These are phyloP conservation scores for Prosopocoilus inquinatus DNA, from an alignment of 2,888 invertebrate genomes.

Conservation along the genomic window DNA sequence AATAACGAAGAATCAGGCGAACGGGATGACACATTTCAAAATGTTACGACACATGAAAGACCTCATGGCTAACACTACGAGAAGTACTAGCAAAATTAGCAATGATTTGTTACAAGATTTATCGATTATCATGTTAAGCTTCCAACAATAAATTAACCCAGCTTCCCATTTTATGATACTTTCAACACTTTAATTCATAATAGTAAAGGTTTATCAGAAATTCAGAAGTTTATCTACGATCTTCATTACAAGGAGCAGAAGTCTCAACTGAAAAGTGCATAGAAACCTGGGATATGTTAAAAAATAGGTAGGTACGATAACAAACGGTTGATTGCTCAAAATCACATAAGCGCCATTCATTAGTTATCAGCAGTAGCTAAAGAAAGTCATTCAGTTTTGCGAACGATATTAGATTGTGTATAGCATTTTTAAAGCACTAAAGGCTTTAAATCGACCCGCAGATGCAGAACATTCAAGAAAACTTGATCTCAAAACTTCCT, in stretches of 20 bases:
- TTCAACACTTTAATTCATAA: no score
- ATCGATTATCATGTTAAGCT: neutral
- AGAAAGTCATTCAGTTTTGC: neutral
- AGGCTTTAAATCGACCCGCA: neutral
- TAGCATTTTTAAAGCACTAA: neutral
- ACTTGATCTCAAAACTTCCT: neutral
- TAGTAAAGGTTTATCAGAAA: no score
- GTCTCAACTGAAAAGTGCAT: constrained; percentile 16
- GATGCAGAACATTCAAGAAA: neutral
- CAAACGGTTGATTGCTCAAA: constrained; percentile 14
- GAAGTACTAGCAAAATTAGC: no score
- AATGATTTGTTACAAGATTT: no score
- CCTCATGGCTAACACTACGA: neutral
- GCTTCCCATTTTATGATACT: neutral
- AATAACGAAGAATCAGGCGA: no score
- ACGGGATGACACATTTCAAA: neutral
- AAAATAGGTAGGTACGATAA: constrained; percentile 18
- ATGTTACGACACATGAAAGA: neutral
- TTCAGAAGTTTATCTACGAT: neutral
- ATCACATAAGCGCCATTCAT: constrained; percentile 19
- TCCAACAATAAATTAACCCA: neutral
- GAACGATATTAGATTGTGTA: constrained; percentile 1
- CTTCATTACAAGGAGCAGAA: constrained; percentile 3
- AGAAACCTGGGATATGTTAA: constrained; percentile 22
- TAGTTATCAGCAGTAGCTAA: neutral